A percentile compares a stretch with the other conserved stretches of the same genome.
phyloP scores from a whole-genome alignment of 2,888 invertebrate genomes.

The Anthophora plumipes region DNA sequence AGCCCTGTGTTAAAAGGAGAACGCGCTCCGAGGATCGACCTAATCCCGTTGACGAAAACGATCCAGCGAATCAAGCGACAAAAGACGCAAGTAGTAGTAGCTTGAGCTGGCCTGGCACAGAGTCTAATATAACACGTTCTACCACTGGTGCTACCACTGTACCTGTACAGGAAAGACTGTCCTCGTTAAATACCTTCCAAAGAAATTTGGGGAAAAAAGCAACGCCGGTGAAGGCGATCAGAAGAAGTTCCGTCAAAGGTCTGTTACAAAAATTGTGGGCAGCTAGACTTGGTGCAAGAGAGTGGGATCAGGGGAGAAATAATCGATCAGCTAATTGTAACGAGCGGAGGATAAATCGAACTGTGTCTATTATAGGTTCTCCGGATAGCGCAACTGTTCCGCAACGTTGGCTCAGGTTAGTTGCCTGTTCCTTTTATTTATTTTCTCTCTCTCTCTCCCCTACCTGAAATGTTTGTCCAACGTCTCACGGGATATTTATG shows the following conservation, averaged over 20 bases:
- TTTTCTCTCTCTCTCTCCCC: not conserved
- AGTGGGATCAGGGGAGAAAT: constrained; percentile 79
- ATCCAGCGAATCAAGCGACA: constrained; percentile 80
- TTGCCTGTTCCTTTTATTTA: not conserved
- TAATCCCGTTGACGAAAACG: constrained; percentile 83
- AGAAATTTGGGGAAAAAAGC: constrained; percentile 82
- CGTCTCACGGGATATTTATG: not conserved
- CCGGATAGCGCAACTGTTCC: constrained; percentile 70
- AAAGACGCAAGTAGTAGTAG: constrained; percentile 68
- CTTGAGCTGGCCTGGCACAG: constrained; percentile 73
- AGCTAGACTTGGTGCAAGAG: constrained; percentile 77
- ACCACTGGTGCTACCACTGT: constrained; percentile 42
- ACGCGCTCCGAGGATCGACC: constrained; percentile 81
- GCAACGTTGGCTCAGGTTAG: constrained; percentile 81
- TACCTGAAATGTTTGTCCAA: not conserved
- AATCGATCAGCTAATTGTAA: constrained; percentile 64
- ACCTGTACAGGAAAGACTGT: constrained; percentile 75
- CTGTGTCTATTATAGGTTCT: constrained; percentile 66
- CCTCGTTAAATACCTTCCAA: constrained; percentile 79
- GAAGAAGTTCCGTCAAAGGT: constrained; percentile 80
- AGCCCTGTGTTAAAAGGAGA: constrained; percentile 76
- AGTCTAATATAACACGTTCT: constrained; percentile 63
- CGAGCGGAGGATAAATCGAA: constrained; percentile 69
- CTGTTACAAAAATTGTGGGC: constrained; percentile 78
- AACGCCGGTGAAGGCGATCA: constrained; percentile 79